Percentiles rank a stretch among this genome's conserved stretches.
Conservation (phyloP, 2,888 invertebrate genomes). For the Timandra comae region DNA sequence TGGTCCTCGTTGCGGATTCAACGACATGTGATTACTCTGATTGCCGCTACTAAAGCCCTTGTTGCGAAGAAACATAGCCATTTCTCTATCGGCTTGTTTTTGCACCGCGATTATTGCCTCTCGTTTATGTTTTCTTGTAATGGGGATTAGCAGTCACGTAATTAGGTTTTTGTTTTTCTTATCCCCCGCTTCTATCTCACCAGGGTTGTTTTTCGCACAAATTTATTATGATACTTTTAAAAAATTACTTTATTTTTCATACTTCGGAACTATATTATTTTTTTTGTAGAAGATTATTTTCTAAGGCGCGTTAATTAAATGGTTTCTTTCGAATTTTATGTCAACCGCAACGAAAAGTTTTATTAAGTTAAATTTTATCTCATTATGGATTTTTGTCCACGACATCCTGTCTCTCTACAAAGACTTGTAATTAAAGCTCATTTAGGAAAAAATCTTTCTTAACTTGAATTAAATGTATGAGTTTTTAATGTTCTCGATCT, state of each 20-base stretch:
- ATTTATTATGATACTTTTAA: no score
- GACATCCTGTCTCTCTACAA: constrained; percentile 11
- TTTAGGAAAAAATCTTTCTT: constrained; percentile 17
- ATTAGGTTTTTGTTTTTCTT: constrained; percentile 1
- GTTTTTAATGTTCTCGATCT: constrained; percentile 21
- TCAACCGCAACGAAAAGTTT: constrained; percentile 2
- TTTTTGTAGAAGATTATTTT: background rate
- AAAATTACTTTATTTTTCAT: no score
- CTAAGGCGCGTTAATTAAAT: no score
- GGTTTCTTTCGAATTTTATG: no score
- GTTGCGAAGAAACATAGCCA: constrained; percentile 16
- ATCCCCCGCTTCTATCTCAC: background rate
- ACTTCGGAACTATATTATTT: no score
- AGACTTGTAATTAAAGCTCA: constrained; percentile 20
- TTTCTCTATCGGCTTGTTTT: constrained; percentile 22
- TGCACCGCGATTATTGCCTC: constrained; percentile 16
- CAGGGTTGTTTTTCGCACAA: background rate
- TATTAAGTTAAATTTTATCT: constrained; percentile 15
- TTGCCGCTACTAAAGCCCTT: constrained; percentile 25
- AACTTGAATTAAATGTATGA: constrained; percentile 18
- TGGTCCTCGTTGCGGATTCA: constrained; percentile 2
- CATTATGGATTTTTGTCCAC: constrained; percentile 14
- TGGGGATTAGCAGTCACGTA: constrained; percentile 6
- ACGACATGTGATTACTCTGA: constrained; percentile 30
- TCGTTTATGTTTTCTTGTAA: constrained; percentile 13